Percentiles rank a stretch among this genome's conserved stretches.
phyloP scores from a whole-genome alignment of 2,113 vertebrate species.

The Laticauda colubrina region DNA sequence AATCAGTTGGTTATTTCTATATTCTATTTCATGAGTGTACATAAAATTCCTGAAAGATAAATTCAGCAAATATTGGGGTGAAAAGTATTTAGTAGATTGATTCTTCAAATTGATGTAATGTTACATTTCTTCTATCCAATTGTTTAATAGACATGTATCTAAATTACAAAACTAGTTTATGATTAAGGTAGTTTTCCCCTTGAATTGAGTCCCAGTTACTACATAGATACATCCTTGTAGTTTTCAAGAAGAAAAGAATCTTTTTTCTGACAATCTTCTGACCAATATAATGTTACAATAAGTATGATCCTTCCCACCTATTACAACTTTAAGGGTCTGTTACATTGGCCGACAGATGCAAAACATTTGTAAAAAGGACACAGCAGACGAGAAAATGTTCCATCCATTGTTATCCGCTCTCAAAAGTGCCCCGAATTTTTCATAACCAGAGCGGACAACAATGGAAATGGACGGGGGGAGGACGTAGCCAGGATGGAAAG shows the following conservation, averaged over 20 bases:
- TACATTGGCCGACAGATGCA: too few relatives aligned
- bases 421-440: too few relatives aligned
- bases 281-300: background rate
- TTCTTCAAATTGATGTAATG: background rate
- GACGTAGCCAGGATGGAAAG: too few relatives aligned
- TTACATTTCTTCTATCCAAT: background rate
- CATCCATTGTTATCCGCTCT: too few relatives aligned
- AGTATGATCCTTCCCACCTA: background rate
- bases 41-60: conserved; percentile 13
- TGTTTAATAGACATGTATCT: background rate
- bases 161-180: background rate
- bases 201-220: background rate
- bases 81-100: background rate
- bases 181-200: background rate
- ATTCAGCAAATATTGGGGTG: background rate
- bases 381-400: too few relatives aligned
- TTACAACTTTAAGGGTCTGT: too few relatives aligned
- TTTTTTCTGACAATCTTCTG: background rate
- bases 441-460: too few relatives aligned
- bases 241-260: background rate
- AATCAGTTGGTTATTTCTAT: background rate
- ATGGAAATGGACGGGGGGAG: too few relatives aligned
- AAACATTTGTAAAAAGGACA: too few relatives aligned
- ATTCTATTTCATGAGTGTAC: background rate
- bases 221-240: too few relatives aligned